Evolutionary conservation across 2,888 invertebrate species (phyloP), one percentile per base, ranked within the genome.

Genomic region (Lordiphosa andalusiaca): DNA sequence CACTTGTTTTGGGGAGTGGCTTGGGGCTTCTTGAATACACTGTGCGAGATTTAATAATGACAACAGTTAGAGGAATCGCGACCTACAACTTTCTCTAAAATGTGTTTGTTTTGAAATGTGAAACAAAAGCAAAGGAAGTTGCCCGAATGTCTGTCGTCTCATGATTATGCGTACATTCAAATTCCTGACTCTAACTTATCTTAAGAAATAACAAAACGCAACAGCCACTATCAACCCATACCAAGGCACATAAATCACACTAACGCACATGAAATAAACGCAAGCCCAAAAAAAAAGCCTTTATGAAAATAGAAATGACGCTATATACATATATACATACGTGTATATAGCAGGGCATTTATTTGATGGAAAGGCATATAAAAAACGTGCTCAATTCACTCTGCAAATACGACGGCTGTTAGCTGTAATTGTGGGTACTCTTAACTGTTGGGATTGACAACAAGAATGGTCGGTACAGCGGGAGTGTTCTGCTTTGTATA

Each of bases 251-350:
- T 42, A 12, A 55, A 61, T 47, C 55, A 59, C 41, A 50, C 19
- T 19, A 40, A 46, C 73, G 52, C 23, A 53, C n/a, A 56, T 19
- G 19, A 54, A 12, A 48, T 25, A 53, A 52, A 51, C 36, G 25
- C 13, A 42, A 38, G 51, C 16, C 25, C 63, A 51, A 55, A 67
- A 74, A 78, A 51, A 55, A 67, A 74, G 82, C 69, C 74, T 77
- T 71, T 53, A 69, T 80, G 63, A 68, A 85, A 83, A 81, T 85
- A 83, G 81, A 85, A 81, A 83, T 83, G 77, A 78, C 78, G 78
- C 55, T 73, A 80, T 68, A 57, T 37, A 57, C 19, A 35, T 35
- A 10, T 16, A 63, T 73, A 80, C 67, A 57, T 37, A 57, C 19
- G 35, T 35, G 13, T 16, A 63, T 53, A 54, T 53, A 54, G 58